Percentiles rank a stretch among this genome's conserved stretches.
Conservation (phyloP, 2,797 vertebrate species). For the Adrianichthys oophorus region DNA sequence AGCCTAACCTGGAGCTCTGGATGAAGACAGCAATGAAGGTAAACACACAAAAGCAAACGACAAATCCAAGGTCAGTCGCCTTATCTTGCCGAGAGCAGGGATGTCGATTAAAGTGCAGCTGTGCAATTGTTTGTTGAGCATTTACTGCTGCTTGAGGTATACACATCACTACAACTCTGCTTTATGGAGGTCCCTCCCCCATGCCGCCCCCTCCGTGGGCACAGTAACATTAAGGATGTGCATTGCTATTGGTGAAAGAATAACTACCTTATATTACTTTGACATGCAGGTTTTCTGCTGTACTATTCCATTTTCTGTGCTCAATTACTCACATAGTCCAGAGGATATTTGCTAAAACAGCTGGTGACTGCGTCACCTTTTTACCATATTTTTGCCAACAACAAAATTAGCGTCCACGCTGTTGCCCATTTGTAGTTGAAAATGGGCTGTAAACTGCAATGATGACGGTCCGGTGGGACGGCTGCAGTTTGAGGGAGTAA, state of each 20-base stretch:
- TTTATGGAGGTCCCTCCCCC: conserved; percentile 9
- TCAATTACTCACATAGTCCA: conserved; percentile 24
- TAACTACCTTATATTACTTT: conserved; percentile 28
- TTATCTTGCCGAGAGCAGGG: conserved; percentile 42
- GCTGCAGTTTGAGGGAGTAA: conserved; percentile 44
- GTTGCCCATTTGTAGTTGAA: conserved; percentile 31
- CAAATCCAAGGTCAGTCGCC: conserved; percentile 57
- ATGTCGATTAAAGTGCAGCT: conserved; percentile 34
- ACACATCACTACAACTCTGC: conserved; percentile 42
- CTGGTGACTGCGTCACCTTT: conserved; percentile 17
- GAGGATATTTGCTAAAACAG: conserved; percentile 21
- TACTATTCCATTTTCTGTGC: conserved; percentile 10
- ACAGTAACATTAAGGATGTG: conserved; percentile 27
- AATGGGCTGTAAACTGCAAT: conserved; percentile 39
- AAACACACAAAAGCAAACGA: conserved; percentile 36
- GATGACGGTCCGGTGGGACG: conserved; percentile 46
- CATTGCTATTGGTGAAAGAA: conserved; percentile 5
- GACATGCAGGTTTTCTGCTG: conserved; percentile 16
- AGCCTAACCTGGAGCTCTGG: conserved; percentile 50
- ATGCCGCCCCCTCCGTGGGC: conserved; percentile 11
- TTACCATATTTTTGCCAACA: conserved; percentile 1
- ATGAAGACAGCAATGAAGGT: conserved; percentile 29
- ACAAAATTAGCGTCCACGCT: conserved; percentile 19
- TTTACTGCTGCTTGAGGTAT: conserved; percentile 33
- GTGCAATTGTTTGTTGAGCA: conserved; percentile 42